These are phyloP conservation scores for Dicyrtomina minuta DNA, from an alignment of 2,888 invertebrate genomes.

Conservation along the genomic window DNA sequence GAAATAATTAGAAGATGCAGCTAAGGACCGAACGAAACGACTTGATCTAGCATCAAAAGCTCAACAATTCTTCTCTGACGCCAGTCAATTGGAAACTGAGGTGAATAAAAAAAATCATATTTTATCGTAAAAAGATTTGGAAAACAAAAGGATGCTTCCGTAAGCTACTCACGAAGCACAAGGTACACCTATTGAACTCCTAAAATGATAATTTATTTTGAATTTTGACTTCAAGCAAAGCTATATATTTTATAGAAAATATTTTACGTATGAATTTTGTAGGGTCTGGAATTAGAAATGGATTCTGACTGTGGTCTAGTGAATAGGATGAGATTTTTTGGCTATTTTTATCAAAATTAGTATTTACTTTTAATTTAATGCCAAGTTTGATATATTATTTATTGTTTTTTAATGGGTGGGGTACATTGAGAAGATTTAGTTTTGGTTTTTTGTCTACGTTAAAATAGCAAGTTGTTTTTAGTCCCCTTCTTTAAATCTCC, in stretches of 20 bases:
- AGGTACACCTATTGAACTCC: conserved; percentile 56
- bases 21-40: conserved; percentile 70
- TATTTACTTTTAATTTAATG: too few relatives aligned
- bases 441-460: too few relatives aligned
- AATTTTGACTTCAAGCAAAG: too few relatives aligned
- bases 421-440: too few relatives aligned
- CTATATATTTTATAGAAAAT: too few relatives aligned
- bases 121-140: conserved; percentile 80
- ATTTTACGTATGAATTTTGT: too few relatives aligned
- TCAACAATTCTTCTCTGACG: conserved; percentile 83
- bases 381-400: too few relatives aligned
- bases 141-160: conserved; percentile 84
- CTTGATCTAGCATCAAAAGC: conserved; percentile 83
- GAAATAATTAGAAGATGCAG: conserved; percentile 70
- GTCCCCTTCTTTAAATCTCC: too few relatives aligned
- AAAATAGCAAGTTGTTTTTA: too few relatives aligned
- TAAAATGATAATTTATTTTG: too few relatives aligned
- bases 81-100: conserved; percentile 90
- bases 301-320: conserved; percentile 90
- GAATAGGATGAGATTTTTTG: conserved; percentile 92
- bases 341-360: too few relatives aligned
- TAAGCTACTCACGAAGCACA: conserved; percentile 93
- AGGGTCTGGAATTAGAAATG: conserved; percentile 84
- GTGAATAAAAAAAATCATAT: conserved; percentile 81
- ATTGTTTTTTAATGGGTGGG: too few relatives aligned